A percentile compares a stretch with the other conserved stretches of the same genome.
These are phyloP conservation scores for Acipenser transmontanus DNA, from an alignment of 2,797 vertebrate species.

Conservation along the genomic window DNA sequence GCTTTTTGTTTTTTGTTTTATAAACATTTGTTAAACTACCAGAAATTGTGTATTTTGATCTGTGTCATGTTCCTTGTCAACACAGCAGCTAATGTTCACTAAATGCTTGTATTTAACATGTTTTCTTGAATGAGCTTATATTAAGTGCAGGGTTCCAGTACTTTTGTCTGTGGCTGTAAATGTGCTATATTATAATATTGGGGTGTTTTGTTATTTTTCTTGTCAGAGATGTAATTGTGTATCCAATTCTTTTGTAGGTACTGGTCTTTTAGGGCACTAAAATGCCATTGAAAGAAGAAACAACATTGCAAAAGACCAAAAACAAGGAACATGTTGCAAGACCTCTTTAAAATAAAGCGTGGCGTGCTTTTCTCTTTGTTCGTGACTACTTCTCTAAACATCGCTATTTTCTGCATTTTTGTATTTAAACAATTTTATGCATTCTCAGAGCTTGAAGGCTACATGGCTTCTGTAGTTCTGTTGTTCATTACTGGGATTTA, in stretches of 20 bases:
- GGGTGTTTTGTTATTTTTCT: no score
- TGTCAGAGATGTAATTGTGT: neutral
- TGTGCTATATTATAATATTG: no score
- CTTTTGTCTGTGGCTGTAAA: neutral
- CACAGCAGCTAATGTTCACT: neutral
- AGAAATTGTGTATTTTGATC: no score
- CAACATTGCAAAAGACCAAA: slow-evolving; percentile 25
- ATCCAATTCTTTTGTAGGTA: slow-evolving; percentile 51
- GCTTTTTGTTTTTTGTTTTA: no score
- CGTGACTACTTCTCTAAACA: slow-evolving; percentile 34
- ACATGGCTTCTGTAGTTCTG: no score
- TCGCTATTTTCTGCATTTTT: slow-evolving; percentile 47
- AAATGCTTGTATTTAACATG: slow-evolving; percentile 1
- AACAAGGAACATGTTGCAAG: slow-evolving; percentile 52
- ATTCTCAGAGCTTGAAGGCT: slow-evolving; percentile 35
- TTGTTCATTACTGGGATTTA: no score
- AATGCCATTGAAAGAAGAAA: slow-evolving; percentile 34
- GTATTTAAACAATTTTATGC: slow-evolving; percentile 52
- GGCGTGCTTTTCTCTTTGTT: slow-evolving; percentile 43
- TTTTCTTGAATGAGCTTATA: neutral
- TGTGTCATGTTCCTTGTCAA: neutral
- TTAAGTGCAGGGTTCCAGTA: neutral
- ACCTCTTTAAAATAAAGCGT: slow-evolving; percentile 47
- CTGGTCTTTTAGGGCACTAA: slow-evolving; percentile 74
- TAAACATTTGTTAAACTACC: no score